phyloP scores from a whole-genome alignment of 2,113 vertebrate species.

The Calonectris borealis region DNA sequence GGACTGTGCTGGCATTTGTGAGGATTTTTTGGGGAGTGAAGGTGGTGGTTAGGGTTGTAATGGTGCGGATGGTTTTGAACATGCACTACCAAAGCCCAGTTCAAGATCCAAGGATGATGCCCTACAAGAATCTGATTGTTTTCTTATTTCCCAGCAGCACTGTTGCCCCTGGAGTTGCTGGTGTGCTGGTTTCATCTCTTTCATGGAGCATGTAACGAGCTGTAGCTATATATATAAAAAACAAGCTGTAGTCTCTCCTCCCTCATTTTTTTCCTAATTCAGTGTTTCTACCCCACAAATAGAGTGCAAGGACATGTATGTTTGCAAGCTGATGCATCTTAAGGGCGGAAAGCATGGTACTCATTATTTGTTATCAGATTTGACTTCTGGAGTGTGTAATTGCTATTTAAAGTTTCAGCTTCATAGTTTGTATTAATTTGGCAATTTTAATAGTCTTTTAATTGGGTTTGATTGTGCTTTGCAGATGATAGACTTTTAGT shows the following conservation, averaged over 20 bases:
- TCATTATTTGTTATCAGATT: neutral
- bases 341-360: neutral
- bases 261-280: neutral
- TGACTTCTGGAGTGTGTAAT: neutral
- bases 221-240: neutral
- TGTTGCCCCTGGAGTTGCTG: neutral
- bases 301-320: neutral
- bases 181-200: neutral
- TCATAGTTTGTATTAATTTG: neutral
- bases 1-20: neutral
- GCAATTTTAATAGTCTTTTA: neutral
- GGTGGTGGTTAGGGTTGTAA: neutral
- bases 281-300: neutral
- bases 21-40: neutral
- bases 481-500: neutral
- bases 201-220: neutral
- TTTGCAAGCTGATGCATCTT: neutral
- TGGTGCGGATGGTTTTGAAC: neutral
- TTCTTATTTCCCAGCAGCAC: neutral
- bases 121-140: neutral
- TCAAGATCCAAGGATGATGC: neutral
- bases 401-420: neutral
- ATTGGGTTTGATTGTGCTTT: neutral
- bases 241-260: neutral
- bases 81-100: neutral